phyloP scores from a whole-genome alignment of 2,797 vertebrate species.

The Champsocephalus esox region DNA sequence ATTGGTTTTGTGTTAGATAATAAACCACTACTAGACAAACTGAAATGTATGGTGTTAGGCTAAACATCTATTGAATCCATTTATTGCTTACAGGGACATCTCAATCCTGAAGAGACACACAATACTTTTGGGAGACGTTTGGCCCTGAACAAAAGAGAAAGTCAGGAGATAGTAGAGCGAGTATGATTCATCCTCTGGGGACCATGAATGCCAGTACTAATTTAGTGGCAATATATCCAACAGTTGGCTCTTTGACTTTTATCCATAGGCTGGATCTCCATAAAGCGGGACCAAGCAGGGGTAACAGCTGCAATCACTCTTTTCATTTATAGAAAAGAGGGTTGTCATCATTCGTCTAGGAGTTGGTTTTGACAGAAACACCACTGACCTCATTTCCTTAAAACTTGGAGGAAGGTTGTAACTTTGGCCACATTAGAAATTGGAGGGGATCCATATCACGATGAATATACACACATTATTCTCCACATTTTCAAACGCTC shows the following conservation, averaged over 20 bases:
- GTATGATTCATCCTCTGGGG: neutral
- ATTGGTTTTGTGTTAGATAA: neutral
- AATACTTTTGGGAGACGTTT: neutral
- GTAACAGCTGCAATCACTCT: neutral
- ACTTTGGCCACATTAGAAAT: too few species aligned
- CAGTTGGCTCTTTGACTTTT: neutral
- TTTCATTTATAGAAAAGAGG: conserved; percentile 1
- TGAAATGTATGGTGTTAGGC: neutral
- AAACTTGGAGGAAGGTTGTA: too few species aligned
- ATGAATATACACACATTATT: too few species aligned
- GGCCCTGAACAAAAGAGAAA: neutral
- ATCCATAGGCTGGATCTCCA: neutral
- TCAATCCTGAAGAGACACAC: too few species aligned
- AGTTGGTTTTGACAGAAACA: too few species aligned
- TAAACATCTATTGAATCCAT: neutral
- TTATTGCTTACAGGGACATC: too few species aligned
- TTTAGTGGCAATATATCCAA: neutral
- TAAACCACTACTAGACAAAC: neutral
- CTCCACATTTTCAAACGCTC: too few species aligned
- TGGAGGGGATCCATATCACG: too few species aligned
- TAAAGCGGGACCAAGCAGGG: neutral
- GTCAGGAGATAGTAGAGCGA: neutral
- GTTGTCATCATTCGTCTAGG: neutral
- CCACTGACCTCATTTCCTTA: too few species aligned
- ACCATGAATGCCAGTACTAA: neutral